Evolutionary conservation across 2,797 vertebrate species (phyloP).

Genomic region (Pipistrellus pygmaeus): DNA sequence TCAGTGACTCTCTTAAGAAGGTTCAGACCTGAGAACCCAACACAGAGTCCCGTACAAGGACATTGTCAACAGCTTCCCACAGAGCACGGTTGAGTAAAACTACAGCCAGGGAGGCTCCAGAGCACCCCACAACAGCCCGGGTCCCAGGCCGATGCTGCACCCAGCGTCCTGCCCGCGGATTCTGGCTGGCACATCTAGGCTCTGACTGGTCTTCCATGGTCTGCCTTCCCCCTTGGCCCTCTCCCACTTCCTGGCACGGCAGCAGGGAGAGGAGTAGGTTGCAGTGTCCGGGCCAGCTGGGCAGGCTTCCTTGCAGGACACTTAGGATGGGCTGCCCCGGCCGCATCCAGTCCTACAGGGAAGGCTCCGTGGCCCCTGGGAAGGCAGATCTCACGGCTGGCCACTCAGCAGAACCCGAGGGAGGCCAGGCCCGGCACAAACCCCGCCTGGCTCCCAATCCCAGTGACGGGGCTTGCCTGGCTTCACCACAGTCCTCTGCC

Average conservation of each 20-base stretch:
- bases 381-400: not conserved
- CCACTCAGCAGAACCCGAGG: not conserved
- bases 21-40: conserved; percentile 13
- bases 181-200: not conserved
- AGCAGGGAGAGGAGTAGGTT: not conserved
- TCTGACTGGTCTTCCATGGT: not conserved
- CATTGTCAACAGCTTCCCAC: not conserved
- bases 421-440: not conserved
- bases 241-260: not conserved
- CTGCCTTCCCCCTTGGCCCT: not conserved
- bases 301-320: not conserved
- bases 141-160: not conserved
- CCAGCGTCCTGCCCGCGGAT: accelerated
- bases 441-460: not conserved
- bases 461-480: not conserved
- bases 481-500: not conserved
- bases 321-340: not conserved
- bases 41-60: not conserved
- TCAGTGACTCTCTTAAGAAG: not conserved
- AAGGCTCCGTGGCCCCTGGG: not conserved
- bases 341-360: not conserved
- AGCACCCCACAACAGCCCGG: not conserved
- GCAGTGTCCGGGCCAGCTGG: not conserved
- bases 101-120: not conserved
- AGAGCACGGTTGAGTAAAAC: not conserved